Evolutionary conservation across 2,113 vertebrate species (phyloP).

Genomic region (Lethenteron reissneri): DNA sequence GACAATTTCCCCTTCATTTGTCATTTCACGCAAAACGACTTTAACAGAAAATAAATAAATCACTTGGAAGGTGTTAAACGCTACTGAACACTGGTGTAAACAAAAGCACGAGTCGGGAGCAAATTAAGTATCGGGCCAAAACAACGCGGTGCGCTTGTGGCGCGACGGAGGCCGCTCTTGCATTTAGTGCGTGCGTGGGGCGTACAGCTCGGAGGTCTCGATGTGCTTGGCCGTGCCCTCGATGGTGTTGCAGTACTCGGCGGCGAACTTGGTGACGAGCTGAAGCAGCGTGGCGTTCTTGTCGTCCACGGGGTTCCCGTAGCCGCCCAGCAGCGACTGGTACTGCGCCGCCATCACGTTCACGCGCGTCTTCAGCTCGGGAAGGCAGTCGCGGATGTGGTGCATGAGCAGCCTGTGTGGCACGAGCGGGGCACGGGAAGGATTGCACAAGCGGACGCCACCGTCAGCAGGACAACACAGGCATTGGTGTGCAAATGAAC

Average conservation of each 20-base stretch:
- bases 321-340: constrained; percentile 77
- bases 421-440: no score
- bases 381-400: constrained; percentile 89
- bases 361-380: constrained; percentile 86
- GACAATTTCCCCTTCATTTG: background rate
- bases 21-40: background rate
- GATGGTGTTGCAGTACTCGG: constrained; percentile 94
- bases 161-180: constrained; percentile 19
- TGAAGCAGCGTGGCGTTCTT: constrained; percentile 79
- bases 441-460: no score
- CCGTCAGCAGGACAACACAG: no score
- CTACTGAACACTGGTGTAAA: no score
- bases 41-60: background rate
- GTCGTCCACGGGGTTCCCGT: constrained; percentile 82
- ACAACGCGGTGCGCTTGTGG: background rate
- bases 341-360: constrained; percentile 87
- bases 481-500: no score
- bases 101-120: no score
- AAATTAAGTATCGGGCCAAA: background rate
- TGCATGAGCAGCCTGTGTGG: constrained; percentile 65
- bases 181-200: no score
- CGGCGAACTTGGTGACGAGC: constrained; percentile 95
- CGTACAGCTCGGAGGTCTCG: constrained; percentile 74
- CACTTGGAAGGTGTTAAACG: no score
- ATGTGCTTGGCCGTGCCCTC: constrained; percentile 98